Evolutionary conservation across 2,113 vertebrate species (phyloP), one percentile per base, ranked within the genome.

Genomic region (Ardeotis arabs): DNA sequence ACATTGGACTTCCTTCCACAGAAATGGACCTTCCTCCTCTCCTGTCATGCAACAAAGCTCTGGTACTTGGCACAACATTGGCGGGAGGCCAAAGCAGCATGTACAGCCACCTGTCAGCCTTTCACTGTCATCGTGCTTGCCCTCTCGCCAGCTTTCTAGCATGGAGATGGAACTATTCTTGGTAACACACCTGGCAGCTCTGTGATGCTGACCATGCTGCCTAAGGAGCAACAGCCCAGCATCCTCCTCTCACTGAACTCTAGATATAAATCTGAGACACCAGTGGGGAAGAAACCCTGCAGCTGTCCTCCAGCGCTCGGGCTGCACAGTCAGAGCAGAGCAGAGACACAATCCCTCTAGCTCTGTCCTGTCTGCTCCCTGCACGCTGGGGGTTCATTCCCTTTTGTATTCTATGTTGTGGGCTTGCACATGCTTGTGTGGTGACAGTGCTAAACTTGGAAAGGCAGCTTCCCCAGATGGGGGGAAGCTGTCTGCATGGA

Each of bases 381-480:
- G 9, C 66, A 87, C 7, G 1, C 50, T 39, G 55, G 66, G 72
- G 66, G 18, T 87, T 91, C 27, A 4, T 92, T 96, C 74, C 63
- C 35, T 86, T 90, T 88, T 81, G 60, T 89, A 50, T 70, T 92
- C n/a, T 89, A 27, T 87, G 69, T 85, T 92, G 84, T 89, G 84
- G 66, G 67, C 74, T 80, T 92, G 64, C 84, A 90, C 80, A 73
- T 90, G 77, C 74, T 85, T 95, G n/a, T 93, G 89, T 84, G 80
- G 67, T 94, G 84, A 89, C 94, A 82, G 35, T 76, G 84, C 90
- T 93, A 56, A 96, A 76, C 81, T 89, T 92, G 91, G 84, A 91
- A 82, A 79, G 70, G 67, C 73, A 85, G 37, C 77, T 84, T 93
- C 59, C 41, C 70, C 84, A 91, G 74, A 33, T 0, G 3, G 69